Evolutionary conservation across 2,888 invertebrate species (phyloP).

Genomic region (Scaptomyza polygonia): DNA sequence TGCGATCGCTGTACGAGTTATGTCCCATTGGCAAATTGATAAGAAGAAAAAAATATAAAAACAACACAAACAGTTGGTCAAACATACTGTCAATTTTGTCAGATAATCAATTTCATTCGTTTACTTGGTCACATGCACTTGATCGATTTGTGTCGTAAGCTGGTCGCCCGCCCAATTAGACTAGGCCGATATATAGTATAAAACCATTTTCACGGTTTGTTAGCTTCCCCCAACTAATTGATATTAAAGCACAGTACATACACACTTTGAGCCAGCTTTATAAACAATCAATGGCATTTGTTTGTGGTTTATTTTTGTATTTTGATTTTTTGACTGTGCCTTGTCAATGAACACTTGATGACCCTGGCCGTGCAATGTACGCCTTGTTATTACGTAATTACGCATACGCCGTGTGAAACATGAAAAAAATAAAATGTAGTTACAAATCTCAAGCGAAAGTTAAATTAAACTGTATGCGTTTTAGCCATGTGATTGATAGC

Average conservation of each 20-base stretch:
- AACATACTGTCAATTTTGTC: constrained; percentile 3
- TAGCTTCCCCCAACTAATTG: constrained; percentile 57
- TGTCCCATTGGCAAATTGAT: constrained; percentile 56
- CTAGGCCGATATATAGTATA: constrained; percentile 14
- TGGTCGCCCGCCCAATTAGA: constrained; percentile 43
- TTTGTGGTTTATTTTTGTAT: constrained; percentile 4
- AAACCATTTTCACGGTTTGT: constrained; percentile 21
- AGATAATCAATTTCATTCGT: constrained; percentile 1
- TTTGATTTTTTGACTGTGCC: constrained; percentile 5
- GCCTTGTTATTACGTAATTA: constrained; percentile 58
- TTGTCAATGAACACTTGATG: constrained; percentile 47
- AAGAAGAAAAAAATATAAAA: constrained; percentile 34
- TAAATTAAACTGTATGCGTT: constrained; percentile 24
- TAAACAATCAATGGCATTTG: constrained; percentile 63
- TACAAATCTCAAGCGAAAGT: constrained; percentile 44
- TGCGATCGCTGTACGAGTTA: constrained; percentile 52
- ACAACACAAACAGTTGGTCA: constrained; percentile 21
- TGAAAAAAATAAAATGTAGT: constrained; percentile 1
- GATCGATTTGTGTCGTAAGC: constrained; percentile 55
- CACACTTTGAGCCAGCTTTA: constrained; percentile 37
- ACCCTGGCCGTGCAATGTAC: constrained; percentile 51
- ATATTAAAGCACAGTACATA: constrained; percentile 59
- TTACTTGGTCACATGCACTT: constrained; percentile 58
- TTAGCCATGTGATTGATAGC: constrained; percentile 50
- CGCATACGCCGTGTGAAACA: constrained; percentile 58